These are phyloP conservation scores for Noctua pronuba DNA, from an alignment of 2,888 invertebrate species.

Conservation along the genomic window DNA sequence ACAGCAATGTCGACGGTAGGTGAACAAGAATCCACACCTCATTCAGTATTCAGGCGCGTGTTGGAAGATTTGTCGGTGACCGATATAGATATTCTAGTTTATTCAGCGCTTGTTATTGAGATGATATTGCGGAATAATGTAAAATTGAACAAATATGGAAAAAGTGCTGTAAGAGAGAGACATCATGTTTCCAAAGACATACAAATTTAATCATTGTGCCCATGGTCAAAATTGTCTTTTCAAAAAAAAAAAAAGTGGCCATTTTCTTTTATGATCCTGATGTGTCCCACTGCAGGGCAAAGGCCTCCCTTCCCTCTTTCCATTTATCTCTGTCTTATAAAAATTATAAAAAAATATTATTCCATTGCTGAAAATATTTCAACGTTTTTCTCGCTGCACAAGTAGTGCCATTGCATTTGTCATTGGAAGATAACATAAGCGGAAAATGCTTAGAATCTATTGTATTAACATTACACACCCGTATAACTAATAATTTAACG, in stretches of 20 bases:
- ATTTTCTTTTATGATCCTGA: no score
- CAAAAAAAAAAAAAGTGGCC: no score
- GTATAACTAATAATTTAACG: constrained; percentile 26
- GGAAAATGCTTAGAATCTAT: constrained; percentile 46
- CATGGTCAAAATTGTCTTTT: no score
- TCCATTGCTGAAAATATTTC: neutral
- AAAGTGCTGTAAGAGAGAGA: neutral
- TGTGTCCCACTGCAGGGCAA: no score
- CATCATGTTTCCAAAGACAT: no score
- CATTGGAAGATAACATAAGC: constrained; percentile 44
- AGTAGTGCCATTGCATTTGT: constrained; percentile 9
- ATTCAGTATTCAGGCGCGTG: constrained; percentile 51
- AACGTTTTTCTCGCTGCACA: constrained; percentile 19
- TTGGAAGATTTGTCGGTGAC: constrained; percentile 47
- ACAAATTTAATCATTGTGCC: neutral
- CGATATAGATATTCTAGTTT: constrained; percentile 36
- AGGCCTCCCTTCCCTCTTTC: no score
- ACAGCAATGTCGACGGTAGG: constrained; percentile 35
- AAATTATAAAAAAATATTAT: no score
- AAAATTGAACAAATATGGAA: constrained; percentile 1
- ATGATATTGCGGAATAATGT: constrained; percentile 10
- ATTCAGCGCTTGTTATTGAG: constrained; percentile 38
- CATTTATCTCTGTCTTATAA: no score
- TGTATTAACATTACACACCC: constrained; percentile 41
- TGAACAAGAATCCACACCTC: constrained; percentile 39